Conservation (phyloP, 2,797 vertebrate genomes). For the Epinephelus awoara region DNA sequence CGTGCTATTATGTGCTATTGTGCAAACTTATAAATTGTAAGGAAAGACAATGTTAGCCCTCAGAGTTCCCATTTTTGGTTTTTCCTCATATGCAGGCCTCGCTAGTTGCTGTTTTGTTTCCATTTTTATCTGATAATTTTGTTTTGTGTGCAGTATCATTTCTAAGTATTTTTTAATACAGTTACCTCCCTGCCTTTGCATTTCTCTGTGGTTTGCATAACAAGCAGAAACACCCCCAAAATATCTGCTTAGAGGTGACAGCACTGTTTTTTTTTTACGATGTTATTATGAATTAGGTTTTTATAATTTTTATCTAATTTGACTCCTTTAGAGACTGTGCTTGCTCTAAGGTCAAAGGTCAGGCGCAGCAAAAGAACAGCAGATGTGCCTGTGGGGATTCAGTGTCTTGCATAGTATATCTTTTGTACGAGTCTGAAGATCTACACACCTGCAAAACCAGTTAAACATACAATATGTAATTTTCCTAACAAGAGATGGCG, state of each 20-base stretch:
- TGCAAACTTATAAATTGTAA: conserved; percentile 50
- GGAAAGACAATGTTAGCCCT: conserved; percentile 48
- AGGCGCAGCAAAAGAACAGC: conserved; percentile 17
- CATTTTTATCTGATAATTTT: conserved; percentile 45
- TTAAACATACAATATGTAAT: not conserved
- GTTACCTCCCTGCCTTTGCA: conserved; percentile 22
- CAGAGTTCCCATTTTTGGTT: conserved; percentile 21
- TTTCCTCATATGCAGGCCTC: conserved; percentile 4
- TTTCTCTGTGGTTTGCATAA: conserved; percentile 35
- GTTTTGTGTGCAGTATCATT: conserved; percentile 35
- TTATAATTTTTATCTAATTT: conserved; percentile 6
- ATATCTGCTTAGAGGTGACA: conserved; percentile 24
- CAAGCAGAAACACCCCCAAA: conserved; percentile 16
- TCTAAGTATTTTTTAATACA: conserved; percentile 37
- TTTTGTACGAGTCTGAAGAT: conserved; percentile 9
- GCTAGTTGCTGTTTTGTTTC: conserved; percentile 18
- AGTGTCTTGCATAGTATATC: not conserved
- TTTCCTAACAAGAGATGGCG: no score
- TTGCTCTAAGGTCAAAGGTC: conserved; percentile 29
- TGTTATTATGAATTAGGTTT: conserved; percentile 19
- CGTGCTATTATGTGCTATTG: conserved; percentile 62
- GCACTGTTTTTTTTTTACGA: conserved; percentile 5
- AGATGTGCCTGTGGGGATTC: conserved; percentile 21
- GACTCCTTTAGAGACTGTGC: conserved; percentile 6
- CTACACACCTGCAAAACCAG: conserved; percentile 5